Evolutionary conservation across 2,888 invertebrate genomes (phyloP).

Genomic region (Nemotelus pantherinus): DNA sequence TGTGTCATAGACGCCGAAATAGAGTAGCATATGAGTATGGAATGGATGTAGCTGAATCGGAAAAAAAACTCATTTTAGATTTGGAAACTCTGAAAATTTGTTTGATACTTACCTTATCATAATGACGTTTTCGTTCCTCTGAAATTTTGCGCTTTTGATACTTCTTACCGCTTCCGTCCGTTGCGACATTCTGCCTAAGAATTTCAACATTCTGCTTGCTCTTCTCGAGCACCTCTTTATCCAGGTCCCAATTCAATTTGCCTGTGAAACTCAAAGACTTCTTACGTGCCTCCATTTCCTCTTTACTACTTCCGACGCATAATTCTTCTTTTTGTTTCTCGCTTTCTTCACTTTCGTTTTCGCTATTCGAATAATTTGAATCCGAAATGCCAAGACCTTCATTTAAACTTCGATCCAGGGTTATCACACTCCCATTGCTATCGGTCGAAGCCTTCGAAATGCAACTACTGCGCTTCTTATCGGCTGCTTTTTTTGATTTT

Average conservation of each 20-base stretch:
- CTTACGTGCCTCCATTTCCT: conserved; percentile 31
- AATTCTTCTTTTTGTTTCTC: conserved; percentile 51
- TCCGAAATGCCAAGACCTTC: conserved; percentile 46
- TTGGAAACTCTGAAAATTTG: no score
- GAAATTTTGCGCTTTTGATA: conserved; percentile 53
- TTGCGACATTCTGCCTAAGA: conserved; percentile 60
- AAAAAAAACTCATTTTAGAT: not conserved
- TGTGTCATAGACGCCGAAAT: conserved; percentile 81
- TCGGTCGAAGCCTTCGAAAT: conserved; percentile 64
- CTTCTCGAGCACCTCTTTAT: conserved; percentile 62
- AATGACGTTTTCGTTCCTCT: conserved; percentile 53
- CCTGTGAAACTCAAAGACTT: conserved; percentile 35
- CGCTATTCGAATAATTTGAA: conserved; percentile 52
- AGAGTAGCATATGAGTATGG: conserved; percentile 85
- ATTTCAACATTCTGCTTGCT: conserved; percentile 64
- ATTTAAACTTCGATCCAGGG: conserved; percentile 51
- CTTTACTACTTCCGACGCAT: conserved; percentile 58
- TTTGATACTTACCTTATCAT: conserved; percentile 52
- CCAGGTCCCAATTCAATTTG: conserved; percentile 58
- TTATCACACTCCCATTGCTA: conserved; percentile 59
- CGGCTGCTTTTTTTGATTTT: conserved; percentile 30
- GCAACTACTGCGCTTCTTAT: conserved; percentile 63
- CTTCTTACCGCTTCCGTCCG: conserved; percentile 53
- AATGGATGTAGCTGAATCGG: conserved; percentile 72
- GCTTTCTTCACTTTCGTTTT: conserved; percentile 59